Evolutionary conservation across 2,113 vertebrate species (phyloP).

Genomic region (Carassius auratus): DNA sequence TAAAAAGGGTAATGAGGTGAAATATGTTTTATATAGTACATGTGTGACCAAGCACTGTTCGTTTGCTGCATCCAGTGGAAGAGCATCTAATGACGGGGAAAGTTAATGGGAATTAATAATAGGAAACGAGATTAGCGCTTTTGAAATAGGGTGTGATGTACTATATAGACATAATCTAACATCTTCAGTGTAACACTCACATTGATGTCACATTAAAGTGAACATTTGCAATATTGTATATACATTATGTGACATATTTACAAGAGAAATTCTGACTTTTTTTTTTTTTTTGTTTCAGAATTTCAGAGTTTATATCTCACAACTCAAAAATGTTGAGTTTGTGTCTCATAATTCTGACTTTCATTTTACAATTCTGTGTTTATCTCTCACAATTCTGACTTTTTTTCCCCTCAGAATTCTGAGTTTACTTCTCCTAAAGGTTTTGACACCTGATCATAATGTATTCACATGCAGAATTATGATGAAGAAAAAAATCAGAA

Average conservation of each 20-base stretch:
- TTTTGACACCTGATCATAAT: background rate
- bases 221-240: background rate
- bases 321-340: no score
- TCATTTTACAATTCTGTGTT: background rate
- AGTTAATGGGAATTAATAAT: background rate
- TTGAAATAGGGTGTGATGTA: background rate
- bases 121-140: background rate
- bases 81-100: background rate
- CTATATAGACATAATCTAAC: background rate
- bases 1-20: background rate
- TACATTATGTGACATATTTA: background rate
- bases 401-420: no score
- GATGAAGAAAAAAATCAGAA: no score
- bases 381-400: background rate
- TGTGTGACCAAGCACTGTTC: background rate
- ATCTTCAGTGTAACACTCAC: background rate
- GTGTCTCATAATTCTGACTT: no score
- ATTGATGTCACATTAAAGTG: background rate
- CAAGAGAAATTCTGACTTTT: background rate
- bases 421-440: background rate
- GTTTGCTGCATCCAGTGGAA: background rate
- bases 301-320: no score
- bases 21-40: background rate
- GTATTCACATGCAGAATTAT: background rate
- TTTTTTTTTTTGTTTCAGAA: no score